Evolutionary conservation across 2,888 invertebrate genomes (phyloP), one percentile per base, ranked within the genome.

Genomic region (Leuctra nigra): DNA sequence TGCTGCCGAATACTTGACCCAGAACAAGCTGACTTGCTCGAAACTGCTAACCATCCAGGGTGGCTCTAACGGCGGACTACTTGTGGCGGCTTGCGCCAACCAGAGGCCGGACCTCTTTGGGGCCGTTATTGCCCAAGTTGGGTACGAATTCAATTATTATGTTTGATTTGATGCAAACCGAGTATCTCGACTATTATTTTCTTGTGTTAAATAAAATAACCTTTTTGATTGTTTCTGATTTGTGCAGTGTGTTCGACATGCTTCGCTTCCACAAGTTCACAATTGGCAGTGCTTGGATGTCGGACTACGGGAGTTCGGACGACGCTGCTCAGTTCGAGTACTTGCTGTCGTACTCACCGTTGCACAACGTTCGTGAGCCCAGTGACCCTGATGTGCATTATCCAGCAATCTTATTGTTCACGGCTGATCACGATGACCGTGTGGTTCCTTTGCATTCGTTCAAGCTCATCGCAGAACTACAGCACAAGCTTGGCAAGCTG

Each of bases 401-500:
- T 79, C 98, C 98, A 4, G 86, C 96, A 16, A 87, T 87, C 18
- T 76, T 99, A 61, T 80, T 98, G 59, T 75, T 94, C 64, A 97
- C 97, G n/a, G 97, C 93, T 18, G 97, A 98, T 77, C 97, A 98
- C 74, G 97, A 98, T 76, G 97, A 98, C 76, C 84, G 98, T 64
- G 98, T 99, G 62, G 97, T 97, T 63, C 98, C 98, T 52, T 80
- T 95, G 63, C 99, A 99, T 77, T 95, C 96, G 59, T 80, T 97
- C 47, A 99, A 99, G 75, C 92, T 88, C 73, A 87, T 91, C 59
- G 96, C 98, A 1, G 83, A 89, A 65, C 76, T 99, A 59, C 98
- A 99, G 69, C 78, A 91, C 67, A 79, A 78, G 39, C 69, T 89
- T n/a, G n/a, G n/a, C n/a, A n/a, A n/a, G n/a, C n/a, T n/a, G n/a